Evolutionary conservation across 2,888 invertebrate species (phyloP).

Genomic region (Cephus rjabovi): DNA sequence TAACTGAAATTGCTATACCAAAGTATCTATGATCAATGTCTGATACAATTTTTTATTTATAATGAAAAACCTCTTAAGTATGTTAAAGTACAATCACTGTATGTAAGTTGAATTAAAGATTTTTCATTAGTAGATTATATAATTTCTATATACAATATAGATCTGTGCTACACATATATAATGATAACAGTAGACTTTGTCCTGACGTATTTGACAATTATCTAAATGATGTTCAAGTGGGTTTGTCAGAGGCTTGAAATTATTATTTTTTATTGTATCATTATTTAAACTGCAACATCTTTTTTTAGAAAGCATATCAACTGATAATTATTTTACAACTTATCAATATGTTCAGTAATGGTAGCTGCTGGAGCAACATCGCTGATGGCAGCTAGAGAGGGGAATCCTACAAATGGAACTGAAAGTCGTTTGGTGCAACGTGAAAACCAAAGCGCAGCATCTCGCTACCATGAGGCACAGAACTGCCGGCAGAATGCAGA

Average conservation of each 20-base stretch:
- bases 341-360: constrained; percentile 39
- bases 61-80: not conserved
- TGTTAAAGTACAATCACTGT: not conserved
- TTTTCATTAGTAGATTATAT: not conserved
- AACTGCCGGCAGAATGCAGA: constrained; percentile 27
- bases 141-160: not conserved
- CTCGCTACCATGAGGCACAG: not conserved
- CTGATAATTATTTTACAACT: not conserved
- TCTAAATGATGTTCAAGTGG: not conserved
- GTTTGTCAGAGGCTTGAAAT: not conserved
- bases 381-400: constrained; percentile 54
- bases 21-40: not conserved
- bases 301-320: not conserved
- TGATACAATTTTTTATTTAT: not conserved
- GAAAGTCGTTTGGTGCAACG: constrained; percentile 35
- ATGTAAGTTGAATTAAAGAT: not conserved
- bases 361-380: constrained; percentile 53
- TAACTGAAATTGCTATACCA: not conserved
- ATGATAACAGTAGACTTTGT: no score
- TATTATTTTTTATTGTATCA: not conserved
- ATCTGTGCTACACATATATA: not conserved
- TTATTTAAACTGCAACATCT: not conserved
- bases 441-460: constrained; percentile 35
- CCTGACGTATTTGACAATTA: not conserved
- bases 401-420: constrained; percentile 44